These are phyloP conservation scores for Globicephala melas DNA, from an alignment of 2,113 vertebrate genomes.

Conservation along the genomic window DNA sequence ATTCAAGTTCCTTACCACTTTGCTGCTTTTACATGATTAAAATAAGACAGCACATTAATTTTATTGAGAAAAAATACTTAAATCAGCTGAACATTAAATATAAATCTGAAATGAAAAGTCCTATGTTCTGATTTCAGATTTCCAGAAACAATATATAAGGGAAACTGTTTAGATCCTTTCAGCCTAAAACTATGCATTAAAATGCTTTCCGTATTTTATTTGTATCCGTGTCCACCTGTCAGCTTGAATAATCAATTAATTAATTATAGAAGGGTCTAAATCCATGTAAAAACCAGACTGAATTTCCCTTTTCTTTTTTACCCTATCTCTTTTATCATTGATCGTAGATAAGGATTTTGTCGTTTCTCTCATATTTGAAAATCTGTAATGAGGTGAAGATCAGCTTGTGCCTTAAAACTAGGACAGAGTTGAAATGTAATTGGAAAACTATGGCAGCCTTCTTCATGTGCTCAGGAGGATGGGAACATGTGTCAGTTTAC, in stretches of 20 bases:
- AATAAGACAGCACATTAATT: background rate
- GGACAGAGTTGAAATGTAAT: background rate
- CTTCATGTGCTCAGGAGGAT: background rate
- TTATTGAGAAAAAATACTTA: background rate
- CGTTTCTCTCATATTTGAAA: background rate
- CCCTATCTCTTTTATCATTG: background rate
- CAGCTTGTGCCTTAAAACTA: conserved; percentile 10
- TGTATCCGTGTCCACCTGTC: background rate
- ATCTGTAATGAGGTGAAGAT: background rate
- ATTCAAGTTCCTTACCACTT: background rate
- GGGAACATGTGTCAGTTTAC: background rate
- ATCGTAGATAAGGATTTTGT: background rate
- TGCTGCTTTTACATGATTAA: background rate
- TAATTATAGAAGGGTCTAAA: background rate
- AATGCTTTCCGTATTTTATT: background rate
- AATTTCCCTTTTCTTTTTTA: background rate
- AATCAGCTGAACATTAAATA: background rate
- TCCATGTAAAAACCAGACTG: background rate
- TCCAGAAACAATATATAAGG: background rate
- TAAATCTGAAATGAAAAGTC: conserved; percentile 5
- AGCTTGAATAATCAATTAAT: background rate
- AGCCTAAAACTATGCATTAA: background rate
- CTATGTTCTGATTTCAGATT: background rate
- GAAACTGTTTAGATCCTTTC: background rate
- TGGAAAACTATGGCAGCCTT: background rate